Conservation (phyloP, 35 echinoderm and acorn worm species). For the Stichopus chloronotus region DNA sequence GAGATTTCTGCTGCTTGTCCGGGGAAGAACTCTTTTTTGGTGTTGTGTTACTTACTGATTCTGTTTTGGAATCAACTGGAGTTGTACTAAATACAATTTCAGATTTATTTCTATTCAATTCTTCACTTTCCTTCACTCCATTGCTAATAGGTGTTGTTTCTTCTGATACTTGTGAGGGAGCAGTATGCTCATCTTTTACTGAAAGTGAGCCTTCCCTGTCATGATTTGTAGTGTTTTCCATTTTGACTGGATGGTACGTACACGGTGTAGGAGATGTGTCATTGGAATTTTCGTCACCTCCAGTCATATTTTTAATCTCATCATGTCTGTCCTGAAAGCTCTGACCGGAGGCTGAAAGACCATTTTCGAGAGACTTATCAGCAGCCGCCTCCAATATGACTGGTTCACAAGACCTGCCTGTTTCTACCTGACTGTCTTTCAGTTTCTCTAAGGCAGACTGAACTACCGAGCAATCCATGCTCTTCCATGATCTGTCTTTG, state of each 20-base stretch:
- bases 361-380: not conserved
- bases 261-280: not conserved
- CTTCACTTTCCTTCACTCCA: not conserved
- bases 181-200: not conserved
- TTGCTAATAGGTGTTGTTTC: not conserved
- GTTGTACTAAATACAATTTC: constrained; percentile 3
- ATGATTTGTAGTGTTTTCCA: not conserved
- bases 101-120: not conserved
- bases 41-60: not conserved
- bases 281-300: not conserved
- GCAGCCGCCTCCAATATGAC: not conserved
- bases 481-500: constrained; percentile 28
- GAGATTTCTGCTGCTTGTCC: not conserved
- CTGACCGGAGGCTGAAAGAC: not conserved
- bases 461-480: constrained; percentile 40
- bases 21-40: not conserved
- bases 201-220: not conserved
- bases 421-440: not conserved
- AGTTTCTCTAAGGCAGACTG: constrained; percentile 46
- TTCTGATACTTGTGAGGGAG: not conserved
- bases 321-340: not conserved
- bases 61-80: not conserved
- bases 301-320: not conserved
- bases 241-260: not conserved
- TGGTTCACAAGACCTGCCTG: not conserved